phyloP scores from a whole-genome alignment of 2,888 invertebrate genomes.

The Hyposoter dolosus region DNA sequence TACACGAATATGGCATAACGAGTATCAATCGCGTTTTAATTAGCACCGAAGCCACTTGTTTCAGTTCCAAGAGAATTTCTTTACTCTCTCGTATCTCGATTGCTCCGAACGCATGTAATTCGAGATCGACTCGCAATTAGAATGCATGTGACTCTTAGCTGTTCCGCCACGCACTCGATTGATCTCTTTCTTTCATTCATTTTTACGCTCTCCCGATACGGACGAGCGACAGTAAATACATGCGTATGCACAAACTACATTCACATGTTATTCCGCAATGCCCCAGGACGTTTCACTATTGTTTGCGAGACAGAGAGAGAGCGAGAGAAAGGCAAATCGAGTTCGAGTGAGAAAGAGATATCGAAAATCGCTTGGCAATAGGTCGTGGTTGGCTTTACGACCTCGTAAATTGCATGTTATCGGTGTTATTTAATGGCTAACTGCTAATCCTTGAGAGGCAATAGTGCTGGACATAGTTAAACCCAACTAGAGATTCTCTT shows the following conservation, averaged over 20 bases:
- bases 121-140: slow-evolving; percentile 36
- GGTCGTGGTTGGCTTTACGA: slow-evolving; percentile 67
- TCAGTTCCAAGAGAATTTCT: not conserved
- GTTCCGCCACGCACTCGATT: slow-evolving; percentile 26
- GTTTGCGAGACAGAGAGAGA: slow-evolving; percentile 13
- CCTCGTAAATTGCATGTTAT: slow-evolving; percentile 70
- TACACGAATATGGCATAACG: slow-evolving; percentile 1
- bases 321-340: not conserved
- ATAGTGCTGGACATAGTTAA: slow-evolving; percentile 33
- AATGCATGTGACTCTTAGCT: slow-evolving; percentile 17
- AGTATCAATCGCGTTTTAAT: slow-evolving; percentile 27
- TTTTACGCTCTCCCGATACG: slow-evolving; percentile 18
- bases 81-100: slow-evolving; percentile 19
- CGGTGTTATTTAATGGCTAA: slow-evolving; percentile 71
- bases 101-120: slow-evolving; percentile 15
- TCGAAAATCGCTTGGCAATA: slow-evolving; percentile 68
- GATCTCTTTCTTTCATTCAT: slow-evolving; percentile 15
- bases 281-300: slow-evolving; percentile 24
- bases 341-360: slow-evolving; percentile 32
- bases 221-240: slow-evolving; percentile 36
- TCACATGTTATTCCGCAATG: slow-evolving; percentile 24
- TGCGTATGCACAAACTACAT: slow-evolving; percentile 25
- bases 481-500: slow-evolving; percentile 42
- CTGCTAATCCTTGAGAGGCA: slow-evolving; percentile 69
- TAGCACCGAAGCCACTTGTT: slow-evolving; percentile 16